Evolutionary conservation across 1,140 invertebrate genomes (phyloP), one percentile per base, ranked within the genome.

Genomic region (Pogonomyrmex californicus): DNA sequence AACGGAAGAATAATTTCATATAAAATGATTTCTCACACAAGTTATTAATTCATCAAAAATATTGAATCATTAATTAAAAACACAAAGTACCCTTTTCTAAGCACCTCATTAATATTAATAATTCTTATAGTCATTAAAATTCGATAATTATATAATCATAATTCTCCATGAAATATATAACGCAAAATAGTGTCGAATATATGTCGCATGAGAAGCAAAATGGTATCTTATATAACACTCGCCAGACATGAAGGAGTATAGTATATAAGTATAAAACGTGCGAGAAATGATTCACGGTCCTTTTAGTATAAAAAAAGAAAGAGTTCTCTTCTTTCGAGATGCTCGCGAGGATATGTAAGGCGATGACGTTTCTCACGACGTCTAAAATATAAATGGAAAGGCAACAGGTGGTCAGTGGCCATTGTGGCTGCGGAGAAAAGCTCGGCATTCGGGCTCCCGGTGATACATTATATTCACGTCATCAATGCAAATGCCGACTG

Each of bases 321-420:
- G 30, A 68, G 49, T 23, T 68, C 23, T 33, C 30, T 30, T 41
- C 44, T 62, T 86, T 89, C 9, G 65, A 77, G 86, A 91, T 78
- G 83, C 87, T 92, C 73, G 86, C 81, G 86, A 91, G 88, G 89
- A 93, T 92, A 91, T 66, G 88, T 89, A 91, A 88, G 91, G 86
- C 89, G 88, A 92, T 86, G 86, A 91, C 86, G 78, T 88, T 23
- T 76, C 86, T 91, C 81, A 86, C 87, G 87, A 82, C 86, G 88
- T 92, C 93, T 95, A 93, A 95, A 95, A 94, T 95, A 94, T 94
- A 94, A 95, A 95, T 94, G 94, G 92, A 90, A 91, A 91, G 92
- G 94, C 94, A 95, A 95, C 94, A 95, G 94, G 94, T 95, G 94
- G 94, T 91, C 94, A 95, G 93, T 94, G 91, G 92, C 90, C 88